A percentile compares a stretch with the other conserved stretches of the same genome.
phyloP scores from a whole-genome alignment of 2,888 invertebrate genomes.

The Drosophila incognita region DNA sequence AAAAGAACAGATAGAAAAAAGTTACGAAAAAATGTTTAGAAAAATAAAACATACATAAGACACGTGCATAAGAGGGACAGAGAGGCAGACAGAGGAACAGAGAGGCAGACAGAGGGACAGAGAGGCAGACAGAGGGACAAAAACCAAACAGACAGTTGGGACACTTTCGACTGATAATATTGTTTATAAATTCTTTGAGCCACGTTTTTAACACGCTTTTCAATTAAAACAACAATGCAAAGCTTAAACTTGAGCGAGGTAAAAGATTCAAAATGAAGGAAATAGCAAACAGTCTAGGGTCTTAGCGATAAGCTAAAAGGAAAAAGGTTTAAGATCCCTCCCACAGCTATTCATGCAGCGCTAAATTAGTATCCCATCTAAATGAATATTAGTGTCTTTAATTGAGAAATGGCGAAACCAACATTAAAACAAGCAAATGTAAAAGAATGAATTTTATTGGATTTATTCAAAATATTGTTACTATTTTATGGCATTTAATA shows the following conservation, averaged over 20 bases:
- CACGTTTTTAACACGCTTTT: slow-evolving; percentile 18
- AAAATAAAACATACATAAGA: slow-evolving; percentile 45
- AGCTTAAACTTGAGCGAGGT: slow-evolving; percentile 9
- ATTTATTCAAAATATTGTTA: neutral
- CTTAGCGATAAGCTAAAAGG: neutral
- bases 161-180: slow-evolving; percentile 51
- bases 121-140: neutral
- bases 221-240: slow-evolving; percentile 37
- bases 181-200: slow-evolving; percentile 39
- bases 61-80: slow-evolving; percentile 23
- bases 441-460: neutral
- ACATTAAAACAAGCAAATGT: neutral
- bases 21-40: slow-evolving; percentile 27
- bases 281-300: neutral
- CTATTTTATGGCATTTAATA: neutral
- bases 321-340: neutral
- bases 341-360: neutral
- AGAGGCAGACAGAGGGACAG: neutral
- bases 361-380: neutral
- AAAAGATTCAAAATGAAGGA: neutral
- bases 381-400: neutral
- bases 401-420: neutral
- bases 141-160: slow-evolving; percentile 36
- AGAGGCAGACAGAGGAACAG: no score
- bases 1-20: slow-evolving; percentile 64